Evolutionary conservation across 2,113 vertebrate species (phyloP), one percentile per base, ranked within the genome.

Genomic region (Phylloscopus whistleri): DNA sequence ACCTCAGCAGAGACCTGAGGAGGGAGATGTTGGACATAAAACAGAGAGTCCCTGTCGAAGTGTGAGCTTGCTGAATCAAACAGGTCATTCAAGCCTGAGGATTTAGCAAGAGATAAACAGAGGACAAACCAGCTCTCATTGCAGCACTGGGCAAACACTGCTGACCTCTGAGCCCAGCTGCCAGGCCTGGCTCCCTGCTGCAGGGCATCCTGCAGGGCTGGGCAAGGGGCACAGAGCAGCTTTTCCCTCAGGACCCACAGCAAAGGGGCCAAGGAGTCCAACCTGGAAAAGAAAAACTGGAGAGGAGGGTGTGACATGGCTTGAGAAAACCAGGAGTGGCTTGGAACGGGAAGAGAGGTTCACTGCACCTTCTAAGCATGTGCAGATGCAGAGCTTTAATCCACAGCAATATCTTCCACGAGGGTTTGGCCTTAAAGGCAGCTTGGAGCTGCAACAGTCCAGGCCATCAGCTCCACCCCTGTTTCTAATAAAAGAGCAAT

Each of bases 401-500:
- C 19, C 59, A 63, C 75, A 75, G 70, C 51, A 75, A 3, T 12
- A 28, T 33, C 60, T 59, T 35, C 69, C 39, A 46, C 53, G 10
- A 33, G 16, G 21, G 7, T 24, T 93, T 80, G 53, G 48, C 76
- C 56, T 85, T 66, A 6, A 27, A 78, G 59, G 33, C 52, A 84
- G 17, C 30, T 37, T 87, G 79, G 48, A 87, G 72, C 80, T 43
- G 83, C 66, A 68, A 3, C 59, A 73, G 78, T 26, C 59, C 37
- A 20, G 81, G 58, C 75, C 66, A 41, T 44, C 86, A 77, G 77
- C 92, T 93, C 87, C 41, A 16, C 66, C 51, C 59, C 64, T 70
- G 53, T 7, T 53, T 68, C 90, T 87, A 89, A 84, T 87, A 93
- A 96, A 91, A 69, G 55, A 95, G n/a, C 87, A 51, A 8, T 67